phyloP scores from a whole-genome alignment of 1,140 invertebrate species.

The Panonychus citri region DNA sequence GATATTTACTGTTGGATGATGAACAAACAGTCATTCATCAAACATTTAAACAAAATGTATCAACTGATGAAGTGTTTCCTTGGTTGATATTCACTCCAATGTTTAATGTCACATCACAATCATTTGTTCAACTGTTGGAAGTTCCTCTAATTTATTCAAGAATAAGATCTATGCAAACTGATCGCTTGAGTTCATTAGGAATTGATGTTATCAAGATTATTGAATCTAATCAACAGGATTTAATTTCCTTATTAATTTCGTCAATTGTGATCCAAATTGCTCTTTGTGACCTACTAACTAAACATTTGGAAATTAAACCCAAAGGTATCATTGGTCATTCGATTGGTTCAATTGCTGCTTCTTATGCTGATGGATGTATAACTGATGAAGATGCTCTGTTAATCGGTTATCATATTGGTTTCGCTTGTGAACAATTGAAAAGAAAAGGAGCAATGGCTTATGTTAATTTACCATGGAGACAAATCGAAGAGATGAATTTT shows the following conservation, averaged over 20 bases:
- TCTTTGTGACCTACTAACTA: constrained; percentile 26
- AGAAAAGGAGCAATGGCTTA: constrained; percentile 41
- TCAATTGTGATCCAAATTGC: constrained; percentile 41
- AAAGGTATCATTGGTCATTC: constrained; percentile 28
- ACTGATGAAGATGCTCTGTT: constrained; percentile 66
- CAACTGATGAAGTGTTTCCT: background rate
- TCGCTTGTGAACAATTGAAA: constrained; percentile 35
- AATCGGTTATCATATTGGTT: constrained; percentile 70
- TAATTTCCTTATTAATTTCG: constrained; percentile 42
- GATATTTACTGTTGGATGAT: constrained; percentile 3
- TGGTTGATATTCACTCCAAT: constrained; percentile 82
- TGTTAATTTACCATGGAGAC: constrained; percentile 62
- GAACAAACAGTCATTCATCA: too few relatives aligned
- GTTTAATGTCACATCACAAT: constrained; percentile 86
- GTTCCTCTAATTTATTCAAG: constrained; percentile 42
- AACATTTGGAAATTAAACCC: constrained; percentile 23
- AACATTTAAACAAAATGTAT: background rate
- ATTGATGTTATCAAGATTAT: constrained; percentile 40
- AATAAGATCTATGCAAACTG: too few relatives aligned
- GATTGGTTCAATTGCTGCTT: constrained; percentile 75
- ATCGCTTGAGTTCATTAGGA: constrained; percentile 44
- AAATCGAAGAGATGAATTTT: constrained; percentile 46
- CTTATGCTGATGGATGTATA: constrained; percentile 80
- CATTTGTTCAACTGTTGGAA: constrained; percentile 67
- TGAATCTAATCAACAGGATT: background rate